Conservation (phyloP, 2,797 vertebrate species). For the Sardinella longiceps region DNA sequence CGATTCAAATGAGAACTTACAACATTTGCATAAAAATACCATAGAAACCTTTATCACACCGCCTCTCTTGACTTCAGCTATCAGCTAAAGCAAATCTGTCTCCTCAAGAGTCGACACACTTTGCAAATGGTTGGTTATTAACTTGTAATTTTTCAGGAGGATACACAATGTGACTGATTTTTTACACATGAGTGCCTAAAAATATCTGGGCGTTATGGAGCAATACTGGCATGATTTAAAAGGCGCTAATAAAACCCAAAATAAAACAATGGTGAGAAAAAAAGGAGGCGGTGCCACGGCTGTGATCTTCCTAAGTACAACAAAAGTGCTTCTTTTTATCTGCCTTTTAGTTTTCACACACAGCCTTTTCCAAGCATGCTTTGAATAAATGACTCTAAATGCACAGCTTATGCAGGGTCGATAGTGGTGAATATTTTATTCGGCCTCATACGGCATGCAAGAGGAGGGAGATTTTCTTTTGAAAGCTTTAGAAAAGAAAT, state of each 20-base stretch:
- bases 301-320: neutral
- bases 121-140: conserved; percentile 15
- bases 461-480: neutral
- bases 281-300: neutral
- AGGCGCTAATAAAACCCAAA: neutral
- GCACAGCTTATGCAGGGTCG: neutral
- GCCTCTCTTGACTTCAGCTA: conserved; percentile 5
- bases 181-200: conserved; percentile 9
- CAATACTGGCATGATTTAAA: neutral
- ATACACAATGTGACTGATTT: conserved; percentile 2
- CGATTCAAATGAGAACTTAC: conserved; percentile 23
- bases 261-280: conserved; percentile 13
- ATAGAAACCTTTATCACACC: conserved; percentile 10
- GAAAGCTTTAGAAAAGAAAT: neutral
- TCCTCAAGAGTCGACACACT: conserved; percentile 14
- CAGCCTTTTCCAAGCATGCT: neutral
- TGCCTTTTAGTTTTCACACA: neutral
- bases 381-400: neutral
- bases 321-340: neutral
- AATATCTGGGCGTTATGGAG: neutral
- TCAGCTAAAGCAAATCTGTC: conserved; percentile 22
- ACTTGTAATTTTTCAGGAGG: conserved; percentile 1
- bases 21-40: conserved; percentile 25
- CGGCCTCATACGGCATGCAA: neutral
- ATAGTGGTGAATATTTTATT: neutral